phyloP scores from a whole-genome alignment of 2,797 vertebrate species.

The Thripadectes ignobilis region DNA sequence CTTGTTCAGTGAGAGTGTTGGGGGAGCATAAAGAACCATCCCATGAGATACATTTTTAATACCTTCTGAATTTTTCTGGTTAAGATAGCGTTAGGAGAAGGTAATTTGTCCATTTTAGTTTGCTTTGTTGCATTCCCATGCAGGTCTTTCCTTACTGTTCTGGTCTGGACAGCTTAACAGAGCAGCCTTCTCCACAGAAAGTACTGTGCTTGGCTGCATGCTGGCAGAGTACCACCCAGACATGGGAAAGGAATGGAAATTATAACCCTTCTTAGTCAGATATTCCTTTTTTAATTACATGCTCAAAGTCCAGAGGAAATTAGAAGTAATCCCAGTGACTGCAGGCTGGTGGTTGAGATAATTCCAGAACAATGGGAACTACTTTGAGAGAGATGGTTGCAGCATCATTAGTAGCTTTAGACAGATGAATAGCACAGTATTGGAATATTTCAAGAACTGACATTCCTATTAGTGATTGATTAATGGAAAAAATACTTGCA shows the following conservation, averaged over 20 bases:
- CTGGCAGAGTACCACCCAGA: neutral
- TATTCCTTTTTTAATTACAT: neutral
- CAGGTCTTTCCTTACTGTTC: neutral
- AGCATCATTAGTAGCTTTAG: neutral
- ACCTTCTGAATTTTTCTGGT: neutral
- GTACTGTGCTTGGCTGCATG: neutral
- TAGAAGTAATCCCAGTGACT: neutral
- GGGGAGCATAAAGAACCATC: neutral
- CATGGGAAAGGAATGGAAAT: neutral
- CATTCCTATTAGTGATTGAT: neutral
- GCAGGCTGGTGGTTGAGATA: neutral
- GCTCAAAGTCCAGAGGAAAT: neutral
- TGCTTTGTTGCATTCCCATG: neutral
- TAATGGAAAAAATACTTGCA: neutral
- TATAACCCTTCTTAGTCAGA: neutral
- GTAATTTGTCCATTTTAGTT: neutral
- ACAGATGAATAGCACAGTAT: neutral
- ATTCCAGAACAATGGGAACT: neutral
- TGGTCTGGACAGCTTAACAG: neutral
- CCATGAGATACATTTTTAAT: neutral
- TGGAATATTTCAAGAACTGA: neutral
- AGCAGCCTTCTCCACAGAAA: neutral
- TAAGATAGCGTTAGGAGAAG: neutral
- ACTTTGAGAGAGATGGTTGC: neutral
- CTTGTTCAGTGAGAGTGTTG: neutral